A percentile compares a stretch with the other conserved stretches of the same genome.
phyloP scores from a whole-genome alignment of 2,113 vertebrate genomes.

The Sinocyclocheilus anshuiensis region DNA sequence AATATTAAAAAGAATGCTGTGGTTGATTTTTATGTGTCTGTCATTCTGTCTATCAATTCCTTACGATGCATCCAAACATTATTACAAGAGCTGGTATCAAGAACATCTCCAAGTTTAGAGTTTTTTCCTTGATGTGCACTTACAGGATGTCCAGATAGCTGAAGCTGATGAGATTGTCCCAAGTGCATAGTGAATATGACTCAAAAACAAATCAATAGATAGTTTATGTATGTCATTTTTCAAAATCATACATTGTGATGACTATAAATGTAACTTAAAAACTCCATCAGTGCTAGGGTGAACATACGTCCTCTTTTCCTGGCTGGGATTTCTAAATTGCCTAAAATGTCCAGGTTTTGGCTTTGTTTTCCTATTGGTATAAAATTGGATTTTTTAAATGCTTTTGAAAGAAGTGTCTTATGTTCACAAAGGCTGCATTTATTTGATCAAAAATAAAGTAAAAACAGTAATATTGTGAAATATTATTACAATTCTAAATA shows the following conservation, averaged over 20 bases:
- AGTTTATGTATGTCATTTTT: slow-evolving; percentile 3
- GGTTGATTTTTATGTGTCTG: not conserved
- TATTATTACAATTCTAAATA: no score
- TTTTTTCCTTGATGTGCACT: not conserved
- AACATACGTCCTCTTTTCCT: not conserved
- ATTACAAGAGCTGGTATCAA: slow-evolving; percentile 12
- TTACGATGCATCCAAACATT: not conserved
- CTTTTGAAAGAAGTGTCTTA: no score
- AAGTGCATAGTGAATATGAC: not conserved
- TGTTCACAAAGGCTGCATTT: no score
- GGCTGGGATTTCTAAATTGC: not conserved
- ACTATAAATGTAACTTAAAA: slow-evolving; percentile 18
- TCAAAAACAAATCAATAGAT: not conserved
- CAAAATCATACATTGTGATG: slow-evolving; percentile 19
- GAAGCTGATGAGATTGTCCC: not conserved
- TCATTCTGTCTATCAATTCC: not conserved
- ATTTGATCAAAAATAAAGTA: no score
- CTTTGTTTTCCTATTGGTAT: not conserved
- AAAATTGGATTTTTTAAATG: no score
- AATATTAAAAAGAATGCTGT: slow-evolving; percentile 9
- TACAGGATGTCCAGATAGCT: not conserved
- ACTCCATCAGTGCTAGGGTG: not conserved
- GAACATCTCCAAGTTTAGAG: not conserved
- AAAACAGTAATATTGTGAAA: no score
- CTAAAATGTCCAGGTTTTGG: not conserved